These are phyloP conservation scores for Montipora efflorescens DNA, from an alignment of 64 coral and sea anemone genomes.

Conservation along the genomic window DNA sequence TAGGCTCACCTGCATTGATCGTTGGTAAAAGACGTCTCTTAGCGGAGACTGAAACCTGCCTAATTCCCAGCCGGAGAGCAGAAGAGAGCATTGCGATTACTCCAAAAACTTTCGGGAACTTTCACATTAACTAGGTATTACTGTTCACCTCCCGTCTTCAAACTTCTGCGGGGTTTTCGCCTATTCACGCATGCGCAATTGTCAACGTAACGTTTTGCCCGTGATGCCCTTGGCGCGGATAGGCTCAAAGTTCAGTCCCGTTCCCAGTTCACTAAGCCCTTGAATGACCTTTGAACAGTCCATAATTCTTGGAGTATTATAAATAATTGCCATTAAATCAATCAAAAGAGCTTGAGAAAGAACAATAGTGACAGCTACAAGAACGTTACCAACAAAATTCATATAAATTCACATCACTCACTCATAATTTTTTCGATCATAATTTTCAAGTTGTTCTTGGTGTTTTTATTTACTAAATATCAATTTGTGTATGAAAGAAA, in stretches of 20 bases:
- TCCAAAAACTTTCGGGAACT: slow-evolving; percentile 17
- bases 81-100: slow-evolving; percentile 65
- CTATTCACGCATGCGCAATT: slow-evolving; percentile 58
- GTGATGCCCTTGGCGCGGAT: neutral
- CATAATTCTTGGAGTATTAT: neutral
- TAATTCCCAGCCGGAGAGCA: slow-evolving; percentile 52
- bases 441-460: too few relatives aligned
- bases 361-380: too few relatives aligned
- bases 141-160: neutral
- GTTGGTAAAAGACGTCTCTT: slow-evolving; percentile 42
- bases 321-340: neutral
- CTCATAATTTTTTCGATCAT: too few relatives aligned
- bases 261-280: slow-evolving; percentile 15
- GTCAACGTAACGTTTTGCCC: slow-evolving; percentile 65
- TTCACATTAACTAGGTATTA: neutral
- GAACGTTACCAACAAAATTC: too few relatives aligned
- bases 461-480: too few relatives aligned
- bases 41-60: slow-evolving; percentile 26
- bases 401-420: too few relatives aligned
- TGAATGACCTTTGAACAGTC: neutral
- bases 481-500: too few relatives aligned
- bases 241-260: slow-evolving; percentile 49
- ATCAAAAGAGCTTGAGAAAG: too few relatives aligned
- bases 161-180: slow-evolving; percentile 29
- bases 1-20: slow-evolving; percentile 44